phyloP scores from a whole-genome alignment of 2,113 vertebrate species.

The Peromyscus californicus region DNA sequence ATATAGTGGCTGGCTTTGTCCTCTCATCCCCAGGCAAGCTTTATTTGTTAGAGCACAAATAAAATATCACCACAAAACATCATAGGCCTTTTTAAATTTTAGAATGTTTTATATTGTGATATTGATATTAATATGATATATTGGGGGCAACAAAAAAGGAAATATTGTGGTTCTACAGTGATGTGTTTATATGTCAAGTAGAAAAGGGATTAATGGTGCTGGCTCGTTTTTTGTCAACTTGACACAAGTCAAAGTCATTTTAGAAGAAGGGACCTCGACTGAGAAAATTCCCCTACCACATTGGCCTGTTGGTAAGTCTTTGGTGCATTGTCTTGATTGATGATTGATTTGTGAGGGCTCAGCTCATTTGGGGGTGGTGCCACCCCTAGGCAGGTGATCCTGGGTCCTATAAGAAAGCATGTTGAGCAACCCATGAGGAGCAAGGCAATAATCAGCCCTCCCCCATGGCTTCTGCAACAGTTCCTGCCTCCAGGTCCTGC shows the following conservation, averaged over 20 bases:
- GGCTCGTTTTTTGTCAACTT: neutral
- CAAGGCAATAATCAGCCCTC: neutral
- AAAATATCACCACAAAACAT: neutral
- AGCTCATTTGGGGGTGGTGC: neutral
- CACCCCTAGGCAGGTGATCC: neutral
- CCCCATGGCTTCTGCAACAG: neutral
- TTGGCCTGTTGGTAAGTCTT: neutral
- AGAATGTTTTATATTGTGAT: neutral
- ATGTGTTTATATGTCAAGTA: neutral
- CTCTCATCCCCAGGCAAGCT: no score
- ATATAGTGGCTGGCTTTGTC: no score
- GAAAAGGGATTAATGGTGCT: neutral
- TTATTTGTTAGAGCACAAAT: no score
- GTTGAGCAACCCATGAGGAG: neutral
- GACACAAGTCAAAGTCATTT: neutral
- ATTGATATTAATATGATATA: neutral
- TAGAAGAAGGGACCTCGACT: neutral
- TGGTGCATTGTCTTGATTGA: neutral
- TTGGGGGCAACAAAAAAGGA: neutral
- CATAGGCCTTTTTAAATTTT: neutral
- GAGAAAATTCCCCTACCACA: neutral
- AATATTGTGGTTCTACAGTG: neutral
- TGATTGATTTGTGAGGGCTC: neutral
- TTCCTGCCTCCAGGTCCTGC: neutral
- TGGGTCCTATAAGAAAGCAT: neutral